Base-by-base conservation (phyloP, 2,888 invertebrate species). In the Mesoligia furuncula region DNA sequence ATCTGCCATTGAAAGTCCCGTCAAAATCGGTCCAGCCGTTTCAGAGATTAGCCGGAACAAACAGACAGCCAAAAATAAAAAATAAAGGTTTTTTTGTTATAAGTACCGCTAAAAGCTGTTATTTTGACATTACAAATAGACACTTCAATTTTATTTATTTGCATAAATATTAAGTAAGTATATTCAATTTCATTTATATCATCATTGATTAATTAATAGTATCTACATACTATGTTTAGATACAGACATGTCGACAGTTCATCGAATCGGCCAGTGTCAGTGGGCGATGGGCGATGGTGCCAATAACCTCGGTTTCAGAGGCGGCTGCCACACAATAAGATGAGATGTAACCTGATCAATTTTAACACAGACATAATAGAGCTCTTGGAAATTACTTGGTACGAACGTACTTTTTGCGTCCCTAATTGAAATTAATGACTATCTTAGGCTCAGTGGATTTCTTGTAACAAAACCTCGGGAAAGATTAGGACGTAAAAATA, bases 301-400 rank as follows among this genome's bases (percentile, higher is more conserved):
- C 87, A 88, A 81, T 88, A 88, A 87, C 87, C 87, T 78, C 88
- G 69, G 48, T 69, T 74, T 73, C 65, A 71, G 77, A 68, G 61
- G 42, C 75, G 71, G 54, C 68, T 83, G 78, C 71, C 82, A 83
- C 79, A 82, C 78, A 80, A 84, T 81, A 66, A 69, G 45, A 74
- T 70, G 51, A 74, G 57, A 66, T 61, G 61, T 57, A 31, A n/a
- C 69, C 31, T 36, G 39, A 75, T 62, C 61, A 78, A 75, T 67
- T 67, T 62, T 24, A 61, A 45, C 39, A 72, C 36, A n/a, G 11
- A 65, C 31, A 54, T 59, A 27, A 65, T 48, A 31, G 36, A 42
- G 27, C 15, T 9, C 2, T 36, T 27, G 24, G 2, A 31, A 67
- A 67, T 69, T 27, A 36, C 17, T 17, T 3, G 6, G 36, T 36